phyloP scores from a whole-genome alignment of 2,888 invertebrate genomes.

The Plutella xylostella region DNA sequence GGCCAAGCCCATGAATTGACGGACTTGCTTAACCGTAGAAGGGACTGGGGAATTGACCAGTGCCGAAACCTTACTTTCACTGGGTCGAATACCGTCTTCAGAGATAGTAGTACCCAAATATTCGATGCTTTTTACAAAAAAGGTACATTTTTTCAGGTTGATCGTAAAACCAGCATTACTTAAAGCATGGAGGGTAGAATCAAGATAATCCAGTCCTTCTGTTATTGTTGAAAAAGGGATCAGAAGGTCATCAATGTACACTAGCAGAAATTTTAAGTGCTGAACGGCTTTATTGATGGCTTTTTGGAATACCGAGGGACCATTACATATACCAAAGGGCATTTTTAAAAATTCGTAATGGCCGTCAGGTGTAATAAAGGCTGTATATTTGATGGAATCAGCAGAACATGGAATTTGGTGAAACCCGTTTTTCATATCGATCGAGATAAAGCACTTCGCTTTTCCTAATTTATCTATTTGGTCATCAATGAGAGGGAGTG shows the following conservation, averaged over 20 bases:
- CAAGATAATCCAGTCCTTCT: slow-evolving; percentile 15
- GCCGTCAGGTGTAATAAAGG: not conserved
- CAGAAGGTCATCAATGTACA: slow-evolving; percentile 18
- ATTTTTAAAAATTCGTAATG: not conserved
- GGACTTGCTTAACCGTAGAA: slow-evolving; percentile 15
- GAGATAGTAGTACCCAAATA: slow-evolving; percentile 20
- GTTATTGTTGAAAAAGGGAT: slow-evolving; percentile 15
- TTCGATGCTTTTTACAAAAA: slow-evolving; percentile 18
- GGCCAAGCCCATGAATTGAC: not conserved
- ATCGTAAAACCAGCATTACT: slow-evolving; percentile 13
- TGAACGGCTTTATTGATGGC: not conserved
- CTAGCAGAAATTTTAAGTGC: slow-evolving; percentile 15
- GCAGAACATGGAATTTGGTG: not conserved
- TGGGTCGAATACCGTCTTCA: slow-evolving; percentile 19
- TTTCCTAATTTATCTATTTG: not conserved
- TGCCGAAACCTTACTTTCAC: slow-evolving; percentile 16
- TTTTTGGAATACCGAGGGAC: not conserved
- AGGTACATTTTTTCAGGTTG: slow-evolving; percentile 18
- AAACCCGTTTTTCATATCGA: not conserved
- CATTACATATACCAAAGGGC: slow-evolving; percentile 1
- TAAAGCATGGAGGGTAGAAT: slow-evolving; percentile 11
- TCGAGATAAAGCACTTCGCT: not conserved
- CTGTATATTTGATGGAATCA: not conserved
- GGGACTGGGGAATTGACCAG: slow-evolving; percentile 16
- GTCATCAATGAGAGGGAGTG: not conserved